These are phyloP conservation scores for Philopedon plagiatum DNA, from an alignment of 2,888 invertebrate species.

Conservation along the genomic window DNA sequence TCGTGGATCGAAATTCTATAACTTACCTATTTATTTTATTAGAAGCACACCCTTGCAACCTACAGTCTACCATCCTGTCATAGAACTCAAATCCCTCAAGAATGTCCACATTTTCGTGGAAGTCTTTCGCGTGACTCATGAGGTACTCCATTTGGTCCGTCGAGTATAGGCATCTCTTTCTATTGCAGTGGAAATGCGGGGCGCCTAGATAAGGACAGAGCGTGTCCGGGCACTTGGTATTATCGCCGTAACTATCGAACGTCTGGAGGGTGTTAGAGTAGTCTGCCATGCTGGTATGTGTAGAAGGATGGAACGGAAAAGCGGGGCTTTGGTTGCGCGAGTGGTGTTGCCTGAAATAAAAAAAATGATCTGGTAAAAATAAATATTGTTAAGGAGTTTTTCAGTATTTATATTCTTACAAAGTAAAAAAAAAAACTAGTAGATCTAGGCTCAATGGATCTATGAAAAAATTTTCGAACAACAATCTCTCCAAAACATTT, in stretches of 20 bases:
- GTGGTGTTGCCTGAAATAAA: background rate
- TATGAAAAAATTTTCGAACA: too few species aligned
- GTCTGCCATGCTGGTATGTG: slow-evolving; percentile 21
- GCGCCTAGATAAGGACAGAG: slow-evolving; percentile 80
- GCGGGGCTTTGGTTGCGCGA: slow-evolving; percentile 1
- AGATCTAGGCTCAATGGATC: too few species aligned
- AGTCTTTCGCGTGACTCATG: slow-evolving; percentile 87
- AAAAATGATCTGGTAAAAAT: too few species aligned
- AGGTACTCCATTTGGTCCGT: slow-evolving; percentile 85
- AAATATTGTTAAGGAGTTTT: too few species aligned
- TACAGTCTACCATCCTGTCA: slow-evolving; percentile 80
- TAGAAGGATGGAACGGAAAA: slow-evolving; percentile 3
- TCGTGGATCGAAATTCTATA: background rate
- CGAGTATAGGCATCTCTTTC: slow-evolving; percentile 85
- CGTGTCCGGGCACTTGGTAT: slow-evolving; percentile 81
- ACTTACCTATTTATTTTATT: slow-evolving; percentile 73
- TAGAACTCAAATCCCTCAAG: slow-evolving; percentile 90
- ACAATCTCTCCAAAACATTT: too few species aligned
- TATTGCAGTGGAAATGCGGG: slow-evolving; percentile 89
- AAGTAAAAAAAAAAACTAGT: too few species aligned
- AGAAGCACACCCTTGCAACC: slow-evolving; percentile 77
- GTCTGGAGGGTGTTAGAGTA: slow-evolving; percentile 68
- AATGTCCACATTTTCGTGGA: slow-evolving; percentile 86
- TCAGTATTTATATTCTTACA: too few species aligned
- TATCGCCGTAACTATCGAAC: slow-evolving; percentile 75